Base-by-base conservation (phyloP, 2,888 invertebrate species). In the Creontiades dilutus region DNA sequence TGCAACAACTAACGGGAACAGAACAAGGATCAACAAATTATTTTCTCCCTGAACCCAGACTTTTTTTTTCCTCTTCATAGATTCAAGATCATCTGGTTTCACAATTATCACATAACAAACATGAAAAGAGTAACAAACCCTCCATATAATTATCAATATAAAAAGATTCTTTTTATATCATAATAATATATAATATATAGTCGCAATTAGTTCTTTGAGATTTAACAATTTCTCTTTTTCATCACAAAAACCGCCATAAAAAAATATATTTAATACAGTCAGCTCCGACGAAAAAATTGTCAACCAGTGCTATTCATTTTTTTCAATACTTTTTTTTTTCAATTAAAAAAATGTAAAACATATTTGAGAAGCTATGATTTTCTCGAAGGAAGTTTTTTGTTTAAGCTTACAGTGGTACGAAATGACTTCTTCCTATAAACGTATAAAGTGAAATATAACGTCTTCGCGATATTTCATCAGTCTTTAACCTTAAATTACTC, bases 181-280 rank as follows among this genome's bases (percentile, higher is more conserved):
- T 78, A 46, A 37, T 37, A 37, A 37, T 37, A 37, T 37, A 37
- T 37, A 37, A 78, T 75, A 78, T 37, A 78, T 47, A 78, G 78
- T 78, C 78, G 78, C 78, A 78, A 47, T 78, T 78, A 78, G 78
- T 78, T 78, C 14, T n/a, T 37, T 28, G 19, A 78, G 68, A 68
- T 68, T 68, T 68, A 68, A 68, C 68, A 23, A 68, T 68, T 68
- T 68, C 11, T 68, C 27, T 68, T 76, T 78, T 78, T 78, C 47
- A 78, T 47, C 78, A 78, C 47, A 37, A 78, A 78, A 78, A 78
- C 37, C 78, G 78, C 78, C 46, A 78, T 78, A 78, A 78, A 78
- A 78, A 78, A 78, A 78, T 78, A 78, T 78, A 78, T 78, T 78
- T 28, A 37, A 47, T 78, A 28, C 78, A 78, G 78, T 78, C 75